phyloP scores from a whole-genome alignment of 1,140 invertebrate genomes.

The Protaetia brevitarsis region DNA sequence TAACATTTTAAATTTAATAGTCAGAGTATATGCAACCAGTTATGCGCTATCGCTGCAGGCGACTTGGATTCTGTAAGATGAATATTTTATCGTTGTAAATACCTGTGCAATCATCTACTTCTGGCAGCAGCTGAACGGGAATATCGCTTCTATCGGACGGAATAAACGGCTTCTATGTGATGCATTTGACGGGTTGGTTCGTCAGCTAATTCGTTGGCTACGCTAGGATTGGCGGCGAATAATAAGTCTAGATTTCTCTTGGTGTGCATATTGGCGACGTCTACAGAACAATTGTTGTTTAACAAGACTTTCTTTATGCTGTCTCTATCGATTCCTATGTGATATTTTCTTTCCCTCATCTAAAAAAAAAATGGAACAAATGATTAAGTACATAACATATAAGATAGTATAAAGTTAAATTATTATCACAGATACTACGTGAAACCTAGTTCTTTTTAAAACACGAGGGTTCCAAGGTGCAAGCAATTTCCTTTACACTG shows the following conservation, averaged over 20 bases:
- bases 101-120: constrained; percentile 1
- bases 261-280: constrained; percentile 25
- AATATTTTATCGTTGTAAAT: too few relatives aligned
- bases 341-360: constrained; percentile 54
- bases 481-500: too few relatives aligned
- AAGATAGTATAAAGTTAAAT: too few relatives aligned
- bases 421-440: too few relatives aligned
- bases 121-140: background rate
- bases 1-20: too few relatives aligned
- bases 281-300: constrained; percentile 41
- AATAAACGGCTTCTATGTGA: background rate
- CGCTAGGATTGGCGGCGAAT: background rate
- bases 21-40: too few relatives aligned
- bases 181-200: background rate
- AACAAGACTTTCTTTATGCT: constrained; percentile 40
- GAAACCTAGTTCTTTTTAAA: too few relatives aligned
- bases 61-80: background rate
- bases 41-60: too few relatives aligned
- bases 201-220: constrained; percentile 1
- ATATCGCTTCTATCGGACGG: background rate
- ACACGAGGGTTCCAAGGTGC: too few relatives aligned
- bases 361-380: constrained; percentile 26
- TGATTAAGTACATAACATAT: too few relatives aligned
- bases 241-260: constrained; percentile 14
- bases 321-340: constrained; percentile 50